Conservation (phyloP, 2,888 invertebrate genomes). For the Myathropa florea region DNA sequence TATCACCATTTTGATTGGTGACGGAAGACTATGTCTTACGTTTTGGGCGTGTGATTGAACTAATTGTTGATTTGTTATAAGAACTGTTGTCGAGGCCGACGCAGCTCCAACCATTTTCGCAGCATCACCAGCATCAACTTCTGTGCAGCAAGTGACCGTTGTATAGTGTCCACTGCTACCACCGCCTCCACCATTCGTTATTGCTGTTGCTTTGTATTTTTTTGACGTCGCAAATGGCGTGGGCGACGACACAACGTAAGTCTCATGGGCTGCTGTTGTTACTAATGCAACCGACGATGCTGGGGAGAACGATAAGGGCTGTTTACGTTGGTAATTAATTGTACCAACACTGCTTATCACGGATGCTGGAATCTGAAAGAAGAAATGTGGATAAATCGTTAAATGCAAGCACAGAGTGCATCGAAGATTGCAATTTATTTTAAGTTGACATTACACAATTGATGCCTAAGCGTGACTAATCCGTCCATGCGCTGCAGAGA, state of each 20-base stretch:
- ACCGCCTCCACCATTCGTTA: constrained; percentile 55
- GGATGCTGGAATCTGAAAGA: constrained; percentile 83
- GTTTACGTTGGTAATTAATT: constrained; percentile 78
- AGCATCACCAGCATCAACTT: constrained; percentile 75
- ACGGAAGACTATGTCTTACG: constrained; percentile 79
- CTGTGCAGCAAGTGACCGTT: constrained; percentile 45
- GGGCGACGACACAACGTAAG: constrained; percentile 79
- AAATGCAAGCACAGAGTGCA: neutral
- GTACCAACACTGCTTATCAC: constrained; percentile 84
- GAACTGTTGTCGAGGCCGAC: constrained; percentile 73
- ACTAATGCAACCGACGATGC: constrained; percentile 59
- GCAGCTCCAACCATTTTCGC: constrained; percentile 75
- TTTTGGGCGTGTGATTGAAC: constrained; percentile 80
- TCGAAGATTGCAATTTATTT: neutral
- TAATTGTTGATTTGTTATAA: constrained; percentile 73
- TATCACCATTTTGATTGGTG: constrained; percentile 77
- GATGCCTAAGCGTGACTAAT: neutral
- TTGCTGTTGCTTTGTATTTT: constrained; percentile 50
- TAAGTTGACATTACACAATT: neutral
- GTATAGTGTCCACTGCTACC: constrained; percentile 49
- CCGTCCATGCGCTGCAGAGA: neutral
- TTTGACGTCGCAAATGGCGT: constrained; percentile 71
- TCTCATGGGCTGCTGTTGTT: constrained; percentile 75
- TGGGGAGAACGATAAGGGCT: constrained; percentile 66
- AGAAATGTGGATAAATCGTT: constrained; percentile 22